Evolutionary conservation across 1,140 invertebrate species (phyloP).

Genomic region (Danaus plexippus): DNA sequence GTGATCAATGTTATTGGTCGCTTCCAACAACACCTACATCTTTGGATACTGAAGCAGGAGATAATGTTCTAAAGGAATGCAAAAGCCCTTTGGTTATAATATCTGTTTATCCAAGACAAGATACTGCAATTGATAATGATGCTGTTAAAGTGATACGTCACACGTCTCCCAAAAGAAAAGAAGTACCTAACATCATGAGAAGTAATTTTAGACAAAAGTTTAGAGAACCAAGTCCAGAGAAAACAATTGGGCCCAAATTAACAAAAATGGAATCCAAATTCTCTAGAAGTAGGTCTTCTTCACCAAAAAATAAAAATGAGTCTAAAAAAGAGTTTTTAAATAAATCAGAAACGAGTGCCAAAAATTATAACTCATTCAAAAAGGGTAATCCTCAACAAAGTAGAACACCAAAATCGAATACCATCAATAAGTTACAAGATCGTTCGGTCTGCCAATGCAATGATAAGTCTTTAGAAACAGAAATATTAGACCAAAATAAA

Average conservation of each 20-base stretch:
- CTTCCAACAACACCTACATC: constrained; percentile 3
- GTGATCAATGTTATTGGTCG: constrained; percentile 30
- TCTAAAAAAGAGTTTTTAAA: background rate
- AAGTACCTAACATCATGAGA: background rate
- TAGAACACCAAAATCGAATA: no score
- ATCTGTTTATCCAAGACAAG: constrained; percentile 55
- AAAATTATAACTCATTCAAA: no score
- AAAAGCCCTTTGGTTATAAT: constrained; percentile 53
- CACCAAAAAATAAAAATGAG: constrained; percentile 10
- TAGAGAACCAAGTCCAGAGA: background rate
- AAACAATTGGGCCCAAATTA: constrained; percentile 7
- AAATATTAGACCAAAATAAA: no score
- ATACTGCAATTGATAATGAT: constrained; percentile 14
- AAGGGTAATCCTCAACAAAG: no score
- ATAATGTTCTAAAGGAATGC: constrained; percentile 25
- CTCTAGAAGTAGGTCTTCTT: constrained; percentile 22
- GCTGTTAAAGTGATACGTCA: constrained; percentile 18
- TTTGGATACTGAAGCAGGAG: constrained; percentile 16
- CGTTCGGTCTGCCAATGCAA: no score
- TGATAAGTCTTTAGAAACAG: no score
- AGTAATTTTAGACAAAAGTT: no score
- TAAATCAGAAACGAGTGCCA: background rate
- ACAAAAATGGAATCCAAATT: constrained; percentile 4
- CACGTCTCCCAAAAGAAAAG: constrained; percentile 8
- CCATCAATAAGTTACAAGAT: no score